phyloP scores from a whole-genome alignment of 2,888 invertebrate species.

The Slavum lentiscoides region DNA sequence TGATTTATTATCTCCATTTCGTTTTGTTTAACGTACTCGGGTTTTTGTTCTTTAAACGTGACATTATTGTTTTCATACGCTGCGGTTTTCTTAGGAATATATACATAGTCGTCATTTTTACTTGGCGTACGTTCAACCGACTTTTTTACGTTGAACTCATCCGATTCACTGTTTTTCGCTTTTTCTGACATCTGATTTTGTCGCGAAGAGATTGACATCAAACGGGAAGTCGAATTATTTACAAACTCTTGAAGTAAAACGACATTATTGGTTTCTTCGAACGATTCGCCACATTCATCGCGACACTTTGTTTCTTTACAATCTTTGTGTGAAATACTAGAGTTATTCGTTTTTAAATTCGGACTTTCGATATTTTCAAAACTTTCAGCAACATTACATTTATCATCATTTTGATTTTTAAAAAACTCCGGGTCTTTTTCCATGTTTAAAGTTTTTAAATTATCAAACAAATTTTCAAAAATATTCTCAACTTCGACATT shows the following conservation, averaged over 20 bases:
- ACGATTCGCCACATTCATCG: neutral
- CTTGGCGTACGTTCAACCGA: neutral
- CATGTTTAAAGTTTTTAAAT: neutral
- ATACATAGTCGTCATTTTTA: neutral
- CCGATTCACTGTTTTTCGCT: neutral
- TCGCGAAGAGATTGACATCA: too few species aligned
- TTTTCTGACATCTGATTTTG: neutral
- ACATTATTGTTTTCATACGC: neutral
- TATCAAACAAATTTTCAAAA: constrained; percentile 20
- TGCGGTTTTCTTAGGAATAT: neutral
- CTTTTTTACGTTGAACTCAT: neutral
- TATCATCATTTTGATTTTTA: neutral
- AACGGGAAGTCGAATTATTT: neutral
- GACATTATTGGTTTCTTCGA: neutral
- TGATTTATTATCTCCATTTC: neutral
- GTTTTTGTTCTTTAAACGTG: neutral
- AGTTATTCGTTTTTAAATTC: neutral
- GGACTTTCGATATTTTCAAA: neutral
- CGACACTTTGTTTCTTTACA: neutral
- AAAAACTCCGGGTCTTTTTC: neutral
- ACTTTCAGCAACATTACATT: neutral
- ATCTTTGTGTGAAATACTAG: neutral
- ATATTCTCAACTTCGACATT: constrained; percentile 15
- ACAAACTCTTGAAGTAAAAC: constrained; percentile 18
- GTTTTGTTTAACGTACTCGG: neutral